A percentile compares a stretch with the other conserved stretches of the same genome.
phyloP scores from a whole-genome alignment of 92 coral and sea anemone genomes.

The Plumapathes pennacea region DNA sequence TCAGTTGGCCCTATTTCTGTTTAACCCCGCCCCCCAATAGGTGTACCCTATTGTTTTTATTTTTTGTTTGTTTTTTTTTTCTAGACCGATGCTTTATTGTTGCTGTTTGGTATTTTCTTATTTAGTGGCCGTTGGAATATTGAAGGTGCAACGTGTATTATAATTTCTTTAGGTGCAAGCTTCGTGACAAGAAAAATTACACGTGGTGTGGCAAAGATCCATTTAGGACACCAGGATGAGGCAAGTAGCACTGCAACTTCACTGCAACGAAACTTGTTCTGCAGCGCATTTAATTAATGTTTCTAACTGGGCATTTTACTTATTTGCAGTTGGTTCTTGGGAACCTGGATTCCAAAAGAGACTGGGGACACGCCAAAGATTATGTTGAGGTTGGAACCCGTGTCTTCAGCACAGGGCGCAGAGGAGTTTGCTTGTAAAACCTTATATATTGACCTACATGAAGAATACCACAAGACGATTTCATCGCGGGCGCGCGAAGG shows the following conservation, averaged over 20 bases:
- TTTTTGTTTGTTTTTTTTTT: too few relatives aligned
- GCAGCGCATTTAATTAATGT: not conserved
- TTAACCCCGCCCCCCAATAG: too few relatives aligned
- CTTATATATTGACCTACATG: too few relatives aligned
- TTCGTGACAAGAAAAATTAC: constrained; percentile 96
- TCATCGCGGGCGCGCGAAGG: too few relatives aligned
- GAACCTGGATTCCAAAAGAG: constrained; percentile 83
- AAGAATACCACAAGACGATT: too few relatives aligned
- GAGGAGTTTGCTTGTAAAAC: too few relatives aligned
- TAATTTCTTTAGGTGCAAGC: constrained; percentile 75
- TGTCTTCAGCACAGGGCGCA: too few relatives aligned
- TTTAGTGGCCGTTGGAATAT: not conserved
- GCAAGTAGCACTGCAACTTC: constrained; percentile 27
- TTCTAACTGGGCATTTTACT: not conserved
- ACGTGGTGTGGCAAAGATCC: constrained; percentile 95
- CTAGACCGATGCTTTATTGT: not conserved
- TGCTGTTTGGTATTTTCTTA: too few relatives aligned
- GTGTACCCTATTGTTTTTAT: not conserved
- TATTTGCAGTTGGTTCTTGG: constrained; percentile 78
- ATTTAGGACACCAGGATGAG: constrained; percentile 80
- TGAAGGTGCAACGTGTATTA: not conserved
- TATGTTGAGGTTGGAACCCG: constrained; percentile 69
- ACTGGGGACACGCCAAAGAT: constrained; percentile 98
- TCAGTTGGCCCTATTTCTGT: too few relatives aligned
- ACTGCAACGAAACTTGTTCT: not conserved